These are phyloP conservation scores for Ivindomyrus marchei DNA, from an alignment of 2,113 vertebrate genomes.

Conservation along the genomic window DNA sequence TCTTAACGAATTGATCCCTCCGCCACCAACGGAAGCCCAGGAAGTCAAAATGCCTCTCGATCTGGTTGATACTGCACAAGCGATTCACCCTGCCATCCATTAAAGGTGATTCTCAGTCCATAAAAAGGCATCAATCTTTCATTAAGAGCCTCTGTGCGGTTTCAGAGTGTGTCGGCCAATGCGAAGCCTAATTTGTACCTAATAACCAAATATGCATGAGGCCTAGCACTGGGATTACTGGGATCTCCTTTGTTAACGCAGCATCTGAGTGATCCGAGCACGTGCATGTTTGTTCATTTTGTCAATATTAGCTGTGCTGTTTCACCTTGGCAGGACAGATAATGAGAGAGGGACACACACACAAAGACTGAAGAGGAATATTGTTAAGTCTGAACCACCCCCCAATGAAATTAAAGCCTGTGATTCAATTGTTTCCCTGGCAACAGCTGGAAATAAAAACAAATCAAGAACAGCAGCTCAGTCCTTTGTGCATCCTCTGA, in stretches of 20 bases:
- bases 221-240: not conserved
- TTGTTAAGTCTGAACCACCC: not conserved
- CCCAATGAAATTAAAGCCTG: not conserved
- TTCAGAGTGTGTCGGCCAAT: not conserved
- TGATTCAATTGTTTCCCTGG: not conserved
- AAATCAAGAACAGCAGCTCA: slow-evolving; percentile 68
- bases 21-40: not conserved
- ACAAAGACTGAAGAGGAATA: not conserved
- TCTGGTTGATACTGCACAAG: not conserved
- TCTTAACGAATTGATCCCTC: not conserved
- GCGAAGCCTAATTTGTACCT: not conserved
- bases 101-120: not conserved
- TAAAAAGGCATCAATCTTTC: not conserved
- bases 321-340: not conserved
- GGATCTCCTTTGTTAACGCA: not conserved
- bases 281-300: not conserved
- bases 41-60: not conserved
- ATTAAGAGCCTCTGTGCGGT: not conserved
- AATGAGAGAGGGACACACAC: not conserved
- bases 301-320: not conserved
- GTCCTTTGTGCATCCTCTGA: slow-evolving; percentile 72
- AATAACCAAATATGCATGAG: not conserved
- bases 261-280: not conserved
- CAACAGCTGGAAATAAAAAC: slow-evolving; percentile 34
- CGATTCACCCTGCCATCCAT: not conserved